Conservation (phyloP, 2,888 invertebrate species). For the Phrixothrix hirtus region DNA sequence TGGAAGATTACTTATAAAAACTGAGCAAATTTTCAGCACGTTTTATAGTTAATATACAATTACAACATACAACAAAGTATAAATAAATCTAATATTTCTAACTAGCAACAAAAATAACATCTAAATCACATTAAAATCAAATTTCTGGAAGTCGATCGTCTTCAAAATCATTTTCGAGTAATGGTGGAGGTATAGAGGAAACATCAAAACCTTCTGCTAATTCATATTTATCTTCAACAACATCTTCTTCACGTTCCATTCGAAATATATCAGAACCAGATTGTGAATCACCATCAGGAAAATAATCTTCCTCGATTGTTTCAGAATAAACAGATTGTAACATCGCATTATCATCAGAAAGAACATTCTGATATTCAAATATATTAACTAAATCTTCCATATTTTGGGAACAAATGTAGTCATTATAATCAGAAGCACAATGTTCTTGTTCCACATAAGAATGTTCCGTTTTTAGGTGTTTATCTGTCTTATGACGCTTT, state of each 20-base stretch:
- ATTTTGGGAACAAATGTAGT: conserved; percentile 48
- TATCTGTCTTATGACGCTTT: conserved; percentile 60
- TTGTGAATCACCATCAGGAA: conserved; percentile 64
- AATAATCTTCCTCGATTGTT: conserved; percentile 64
- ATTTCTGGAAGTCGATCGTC: conserved; percentile 54
- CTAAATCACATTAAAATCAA: conserved; percentile 50
- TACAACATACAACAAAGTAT: conserved; percentile 19
- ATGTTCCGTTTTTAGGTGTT: conserved; percentile 51
- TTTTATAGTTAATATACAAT: conserved; percentile 8
- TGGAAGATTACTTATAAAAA: conserved; percentile 3
- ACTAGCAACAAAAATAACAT: conserved; percentile 5
- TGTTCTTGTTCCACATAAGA: conserved; percentile 49
- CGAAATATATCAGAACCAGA: conserved; percentile 57
- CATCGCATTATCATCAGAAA: conserved; percentile 41
- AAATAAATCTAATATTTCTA: conserved; percentile 9
- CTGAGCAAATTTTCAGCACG: conserved; percentile 27
- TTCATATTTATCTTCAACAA: conserved; percentile 63
- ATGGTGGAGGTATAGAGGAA: conserved; percentile 75
- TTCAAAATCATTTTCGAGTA: conserved; percentile 75
- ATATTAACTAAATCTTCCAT: conserved; percentile 51
- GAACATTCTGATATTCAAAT: conserved; percentile 47
- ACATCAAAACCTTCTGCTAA: conserved; percentile 77
- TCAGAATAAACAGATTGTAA: conserved; percentile 42
- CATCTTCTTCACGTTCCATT: conserved; percentile 54
- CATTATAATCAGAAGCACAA: conserved; percentile 47